Percentiles rank a stretch among this genome's conserved stretches.
Evolutionary conservation across 2,797 vertebrate species (phyloP).

Genomic region (Rhyacichthys aspro): DNA sequence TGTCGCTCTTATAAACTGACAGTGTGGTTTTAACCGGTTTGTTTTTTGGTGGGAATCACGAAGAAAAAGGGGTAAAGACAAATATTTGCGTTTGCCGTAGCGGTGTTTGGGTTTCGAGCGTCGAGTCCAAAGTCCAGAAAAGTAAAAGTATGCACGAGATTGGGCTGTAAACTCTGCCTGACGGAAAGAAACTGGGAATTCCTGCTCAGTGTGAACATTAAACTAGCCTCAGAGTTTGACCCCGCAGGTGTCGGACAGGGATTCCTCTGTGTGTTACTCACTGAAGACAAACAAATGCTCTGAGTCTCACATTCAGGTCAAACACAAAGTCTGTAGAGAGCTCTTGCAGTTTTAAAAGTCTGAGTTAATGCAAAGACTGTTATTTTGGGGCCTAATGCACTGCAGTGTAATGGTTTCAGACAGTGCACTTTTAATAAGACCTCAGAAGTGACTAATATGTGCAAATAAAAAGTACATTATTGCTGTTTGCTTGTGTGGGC

Average conservation of each 20-base stretch:
- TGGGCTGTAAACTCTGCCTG: conserved; percentile 11
- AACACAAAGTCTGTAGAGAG: not conserved
- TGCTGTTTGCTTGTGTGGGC: too few species aligned
- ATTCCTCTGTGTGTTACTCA: conserved; percentile 36
- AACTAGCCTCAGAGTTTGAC: conserved; percentile 8
- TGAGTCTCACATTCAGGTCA: conserved; percentile 4
- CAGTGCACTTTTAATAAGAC: too few species aligned
- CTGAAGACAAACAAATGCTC: conserved; percentile 29
- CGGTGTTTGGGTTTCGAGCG: conserved; percentile 74
- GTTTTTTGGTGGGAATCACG: conserved; percentile 24
- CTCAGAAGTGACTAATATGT: too few species aligned
- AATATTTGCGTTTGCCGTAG: conserved; percentile 62
- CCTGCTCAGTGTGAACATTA: conserved; percentile 25
- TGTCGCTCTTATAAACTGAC: conserved; percentile 18
- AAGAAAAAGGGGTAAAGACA: conserved; percentile 35
- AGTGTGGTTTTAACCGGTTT: not conserved
- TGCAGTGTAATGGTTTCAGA: too few species aligned
- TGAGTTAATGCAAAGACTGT: too few species aligned
- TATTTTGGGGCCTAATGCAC: too few species aligned
- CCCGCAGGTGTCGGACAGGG: conserved; percentile 53
- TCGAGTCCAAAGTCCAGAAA: conserved; percentile 64
- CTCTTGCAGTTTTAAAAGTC: too few species aligned
- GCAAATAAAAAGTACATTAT: too few species aligned
- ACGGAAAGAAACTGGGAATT: conserved; percentile 24
- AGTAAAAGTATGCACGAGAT: conserved; percentile 14